Evolutionary conservation across 2,888 invertebrate genomes (phyloP), one percentile per base, ranked within the genome.

Genomic region (Harmothoe impar): DNA sequence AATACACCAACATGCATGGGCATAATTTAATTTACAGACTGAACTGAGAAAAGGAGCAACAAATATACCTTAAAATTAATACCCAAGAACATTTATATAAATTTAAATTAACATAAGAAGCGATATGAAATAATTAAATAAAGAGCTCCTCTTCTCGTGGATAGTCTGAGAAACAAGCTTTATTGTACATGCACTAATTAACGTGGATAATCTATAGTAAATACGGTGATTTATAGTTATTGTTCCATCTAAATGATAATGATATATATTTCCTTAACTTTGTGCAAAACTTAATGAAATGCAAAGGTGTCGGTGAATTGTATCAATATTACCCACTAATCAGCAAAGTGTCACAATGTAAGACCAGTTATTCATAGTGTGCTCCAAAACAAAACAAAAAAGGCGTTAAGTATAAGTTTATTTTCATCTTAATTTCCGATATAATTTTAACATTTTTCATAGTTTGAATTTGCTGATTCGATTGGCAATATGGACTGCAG

Each of bases 81-180:
- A n/a, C 62, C n/a, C 20, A 62, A 62, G 62, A 62, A 12, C 62
- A 62, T 20, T n/a, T 5, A 20, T 15, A 62, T 62, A 15, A 62
- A 62, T 20, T 62, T 62, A 62, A 62, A 20, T 62, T 20, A 62
- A n/a, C 15, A 62, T 62, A n/a, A 7, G 7, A n/a, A n/a, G 62
- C 20, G 62, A n/a, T 43, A 43, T n/a, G 10, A 43, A 62, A 3
- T 62, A 20, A 62, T 5, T 3, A 20, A n/a, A 62, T n/a, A 62
- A 62, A 20, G 1, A 7, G 62, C 62, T 62, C 62, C 62, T 62
- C n/a, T 62, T 62, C 15, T 62, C 62, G 62, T n/a, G 20, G 15
- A 62, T 62, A 62, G 62, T 62, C 62, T 62, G 62, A 62, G 62
- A 62, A 62, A 62, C 62, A 62, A 62, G 62, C 62, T n/a, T 62